phyloP scores from a whole-genome alignment of 1,140 invertebrate genomes.

The Rhizoglyphus robini region DNA sequence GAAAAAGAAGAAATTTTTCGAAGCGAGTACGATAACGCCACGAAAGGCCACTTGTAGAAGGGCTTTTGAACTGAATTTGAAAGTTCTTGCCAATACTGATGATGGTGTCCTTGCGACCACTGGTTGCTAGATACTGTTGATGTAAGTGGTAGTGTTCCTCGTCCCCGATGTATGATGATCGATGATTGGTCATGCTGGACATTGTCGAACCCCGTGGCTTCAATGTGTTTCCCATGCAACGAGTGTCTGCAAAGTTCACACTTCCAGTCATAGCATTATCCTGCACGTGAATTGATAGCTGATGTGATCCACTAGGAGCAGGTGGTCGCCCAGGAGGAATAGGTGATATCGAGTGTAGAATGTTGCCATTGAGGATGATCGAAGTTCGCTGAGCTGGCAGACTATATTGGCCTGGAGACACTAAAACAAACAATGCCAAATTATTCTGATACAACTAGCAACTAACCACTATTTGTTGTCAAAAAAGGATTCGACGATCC shows the following conservation, averaged over 20 bases:
- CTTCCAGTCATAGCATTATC: neutral
- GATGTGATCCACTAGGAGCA: neutral
- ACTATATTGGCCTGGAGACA: neutral
- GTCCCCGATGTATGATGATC: constrained; percentile 16
- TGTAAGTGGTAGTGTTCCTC: constrained; percentile 15
- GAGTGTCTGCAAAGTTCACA: neutral
- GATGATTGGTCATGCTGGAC: constrained; percentile 10
- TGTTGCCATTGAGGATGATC: constrained; percentile 14
- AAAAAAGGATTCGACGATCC: constrained; percentile 13
- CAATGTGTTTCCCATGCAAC: neutral
- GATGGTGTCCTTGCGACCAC: constrained; percentile 16
- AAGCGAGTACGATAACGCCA: constrained; percentile 5
- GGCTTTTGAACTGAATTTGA: constrained; percentile 19
- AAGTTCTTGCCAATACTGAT: constrained; percentile 17
- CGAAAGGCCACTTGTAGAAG: constrained; percentile 8
- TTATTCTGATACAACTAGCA: neutral
- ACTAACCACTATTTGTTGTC: neutral
- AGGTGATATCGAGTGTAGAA: neutral
- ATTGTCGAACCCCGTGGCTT: constrained; percentile 13
- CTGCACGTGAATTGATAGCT: neutral
- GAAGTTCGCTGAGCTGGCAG: constrained; percentile 5
- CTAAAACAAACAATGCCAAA: neutral
- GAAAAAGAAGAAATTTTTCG: constrained; percentile 8
- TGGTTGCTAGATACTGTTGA: constrained; percentile 13
- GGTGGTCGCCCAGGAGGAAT: neutral